Evolutionary conservation across 1,140 invertebrate genomes (phyloP).

Genomic region (Cherax quadricarinatus): DNA sequence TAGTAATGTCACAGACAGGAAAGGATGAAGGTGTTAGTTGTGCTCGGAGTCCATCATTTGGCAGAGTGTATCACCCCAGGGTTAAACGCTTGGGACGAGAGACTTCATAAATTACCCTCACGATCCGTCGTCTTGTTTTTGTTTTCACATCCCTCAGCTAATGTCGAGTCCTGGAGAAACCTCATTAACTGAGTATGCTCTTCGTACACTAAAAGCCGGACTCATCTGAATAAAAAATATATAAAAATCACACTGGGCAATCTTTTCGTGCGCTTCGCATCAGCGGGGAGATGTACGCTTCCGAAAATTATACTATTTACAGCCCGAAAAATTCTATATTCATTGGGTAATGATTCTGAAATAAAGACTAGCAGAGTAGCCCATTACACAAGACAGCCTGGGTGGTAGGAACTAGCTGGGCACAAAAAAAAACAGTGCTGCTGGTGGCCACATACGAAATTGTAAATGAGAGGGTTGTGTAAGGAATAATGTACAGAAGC

Average conservation of each 20-base stretch:
- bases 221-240: too few relatives aligned
- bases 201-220: neutral
- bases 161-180: neutral
- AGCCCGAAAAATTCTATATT: neutral
- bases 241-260: too few relatives aligned
- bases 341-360: neutral
- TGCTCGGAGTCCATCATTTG: too few relatives aligned
- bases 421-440: neutral
- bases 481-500: constrained; percentile 1
- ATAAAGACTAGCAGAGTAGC: neutral
- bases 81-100: neutral
- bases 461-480: neutral
- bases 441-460: constrained; percentile 5
- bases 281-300: neutral
- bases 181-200: neutral
- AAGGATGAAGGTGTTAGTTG: too few relatives aligned
- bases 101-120: neutral
- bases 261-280: too few relatives aligned
- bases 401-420: too few relatives aligned
- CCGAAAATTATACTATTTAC: neutral
- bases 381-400: neutral
- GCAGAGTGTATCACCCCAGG: neutral
- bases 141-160: neutral
- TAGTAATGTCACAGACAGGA: too few relatives aligned
- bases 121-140: neutral